Percentiles rank a stretch among this genome's conserved stretches.
Evolutionary conservation across 2,113 vertebrate genomes (phyloP).

Genomic region (Potamarius usumacintae): DNA sequence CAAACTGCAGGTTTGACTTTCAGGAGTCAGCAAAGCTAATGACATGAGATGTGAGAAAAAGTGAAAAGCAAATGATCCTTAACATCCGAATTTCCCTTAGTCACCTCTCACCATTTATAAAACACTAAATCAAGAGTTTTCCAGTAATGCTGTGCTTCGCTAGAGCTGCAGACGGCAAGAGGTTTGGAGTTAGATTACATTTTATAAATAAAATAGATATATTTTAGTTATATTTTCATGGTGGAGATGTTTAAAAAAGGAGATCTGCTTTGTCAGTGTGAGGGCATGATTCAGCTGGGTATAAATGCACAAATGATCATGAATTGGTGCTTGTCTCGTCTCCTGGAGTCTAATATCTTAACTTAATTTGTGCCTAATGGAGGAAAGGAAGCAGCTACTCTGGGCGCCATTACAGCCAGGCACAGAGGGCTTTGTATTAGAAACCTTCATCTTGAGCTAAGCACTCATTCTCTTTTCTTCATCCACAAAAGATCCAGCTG

Average conservation of each 20-base stretch:
- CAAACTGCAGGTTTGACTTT: conserved; percentile 19
- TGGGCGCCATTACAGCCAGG: conserved; percentile 50
- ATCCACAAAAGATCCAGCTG: background rate
- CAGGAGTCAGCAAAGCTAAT: conserved; percentile 19
- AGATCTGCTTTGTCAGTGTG: background rate
- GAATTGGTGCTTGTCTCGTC: conserved; percentile 28
- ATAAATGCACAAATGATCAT: conserved; percentile 1
- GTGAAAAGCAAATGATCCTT: background rate
- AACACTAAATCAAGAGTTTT: conserved; percentile 1
- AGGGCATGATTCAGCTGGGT: background rate
- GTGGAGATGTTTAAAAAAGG: background rate
- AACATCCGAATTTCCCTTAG: conserved; percentile 11
- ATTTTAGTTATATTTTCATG: background rate
- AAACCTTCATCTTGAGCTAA: conserved; percentile 5
- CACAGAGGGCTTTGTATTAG: conserved; percentile 49
- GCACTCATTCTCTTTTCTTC: background rate
- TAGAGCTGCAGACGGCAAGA: background rate
- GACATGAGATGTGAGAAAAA: background rate
- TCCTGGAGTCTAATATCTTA: conserved; percentile 52
- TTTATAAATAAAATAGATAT: background rate
- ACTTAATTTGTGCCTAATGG: conserved; percentile 61
- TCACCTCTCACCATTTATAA: background rate
- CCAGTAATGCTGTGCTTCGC: background rate
- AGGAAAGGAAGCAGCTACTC: conserved; percentile 62
- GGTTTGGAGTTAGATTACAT: background rate